A percentile compares a stretch with the other conserved stretches of the same genome.
phyloP scores from a whole-genome alignment of 2,113 vertebrate genomes.

The Passer domesticus region DNA sequence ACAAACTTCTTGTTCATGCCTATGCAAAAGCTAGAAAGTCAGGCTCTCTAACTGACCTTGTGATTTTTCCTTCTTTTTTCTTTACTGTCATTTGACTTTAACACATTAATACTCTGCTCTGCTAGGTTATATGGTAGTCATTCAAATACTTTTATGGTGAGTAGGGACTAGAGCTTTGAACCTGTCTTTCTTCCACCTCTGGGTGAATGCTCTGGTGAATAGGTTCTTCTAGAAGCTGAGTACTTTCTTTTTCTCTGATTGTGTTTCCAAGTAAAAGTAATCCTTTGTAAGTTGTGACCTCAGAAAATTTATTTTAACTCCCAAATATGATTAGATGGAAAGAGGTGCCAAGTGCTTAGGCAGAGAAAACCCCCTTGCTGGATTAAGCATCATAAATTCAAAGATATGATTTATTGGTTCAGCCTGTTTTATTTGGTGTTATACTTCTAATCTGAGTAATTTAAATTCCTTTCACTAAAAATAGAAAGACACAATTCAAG shows the following conservation, averaged over 20 bases:
- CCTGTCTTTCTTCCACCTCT: not conserved
- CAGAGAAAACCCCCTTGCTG: not conserved
- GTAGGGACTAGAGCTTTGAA: not conserved
- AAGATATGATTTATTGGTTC: not conserved
- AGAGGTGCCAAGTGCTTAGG: not conserved
- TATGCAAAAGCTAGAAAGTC: not conserved
- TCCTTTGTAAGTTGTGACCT: not conserved
- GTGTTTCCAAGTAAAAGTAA: not conserved
- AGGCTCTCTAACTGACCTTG: not conserved
- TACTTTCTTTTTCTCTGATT: not conserved
- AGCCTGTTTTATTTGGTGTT: not conserved
- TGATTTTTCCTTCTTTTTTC: not conserved
- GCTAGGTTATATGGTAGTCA: not conserved
- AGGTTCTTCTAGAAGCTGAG: not conserved
- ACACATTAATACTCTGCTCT: not conserved
- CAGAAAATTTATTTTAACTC: not conserved
- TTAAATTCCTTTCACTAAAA: not conserved
- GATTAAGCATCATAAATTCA: not conserved
- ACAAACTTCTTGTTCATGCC: not conserved
- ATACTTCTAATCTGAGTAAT: not conserved
- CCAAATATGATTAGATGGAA: not conserved
- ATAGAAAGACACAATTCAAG: not conserved
- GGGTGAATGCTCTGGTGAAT: not conserved
- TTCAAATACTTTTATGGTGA: not conserved
- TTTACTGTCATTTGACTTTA: not conserved